Percentiles rank a stretch among this genome's conserved stretches.
Conservation (phyloP, 2,888 invertebrate species). For the Gandaritis pyraliata region DNA sequence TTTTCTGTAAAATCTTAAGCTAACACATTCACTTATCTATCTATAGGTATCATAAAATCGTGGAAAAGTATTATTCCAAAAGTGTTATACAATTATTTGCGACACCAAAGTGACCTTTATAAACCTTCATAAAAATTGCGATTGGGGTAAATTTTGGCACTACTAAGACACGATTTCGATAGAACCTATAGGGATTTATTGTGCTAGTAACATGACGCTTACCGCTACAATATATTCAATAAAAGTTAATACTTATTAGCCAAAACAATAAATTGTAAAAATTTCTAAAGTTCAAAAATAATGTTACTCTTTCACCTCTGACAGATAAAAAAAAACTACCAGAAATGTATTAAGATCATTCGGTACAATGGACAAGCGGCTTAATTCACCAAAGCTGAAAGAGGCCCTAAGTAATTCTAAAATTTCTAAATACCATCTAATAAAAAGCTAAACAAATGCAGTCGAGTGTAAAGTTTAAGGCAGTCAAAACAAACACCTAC, state of each 20-base stretch:
- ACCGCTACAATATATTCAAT: slow-evolving; percentile 30
- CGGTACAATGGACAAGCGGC: too few species aligned
- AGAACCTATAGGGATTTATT: slow-evolving; percentile 34
- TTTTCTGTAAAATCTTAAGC: slow-evolving; percentile 15
- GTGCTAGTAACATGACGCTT: slow-evolving; percentile 34
- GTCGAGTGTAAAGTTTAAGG: slow-evolving; percentile 48
- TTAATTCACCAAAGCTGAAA: not conserved
- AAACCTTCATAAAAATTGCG: slow-evolving; percentile 47
- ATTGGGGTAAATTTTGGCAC: slow-evolving; percentile 64
- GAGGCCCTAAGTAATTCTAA: slow-evolving; percentile 16
- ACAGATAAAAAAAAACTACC: not conserved
- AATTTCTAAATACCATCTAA: slow-evolving; percentile 27
- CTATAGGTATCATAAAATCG: slow-evolving; percentile 30
- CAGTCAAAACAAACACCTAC: slow-evolving; percentile 46
- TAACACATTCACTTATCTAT: slow-evolving; percentile 22
- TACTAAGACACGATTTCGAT: slow-evolving; percentile 66
- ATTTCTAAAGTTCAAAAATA: slow-evolving; percentile 22
- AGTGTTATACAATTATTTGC: slow-evolving; percentile 30
- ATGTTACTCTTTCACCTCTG: slow-evolving; percentile 2
- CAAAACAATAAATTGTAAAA: slow-evolving; percentile 27
- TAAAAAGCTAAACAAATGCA: slow-evolving; percentile 51
- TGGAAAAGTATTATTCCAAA: slow-evolving; percentile 32
- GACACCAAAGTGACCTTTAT: slow-evolving; percentile 35
- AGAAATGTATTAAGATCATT: not conserved
- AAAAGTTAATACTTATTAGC: slow-evolving; percentile 21